Conservation (phyloP, 2,113 vertebrate species). For the Eidolon helvum region DNA sequence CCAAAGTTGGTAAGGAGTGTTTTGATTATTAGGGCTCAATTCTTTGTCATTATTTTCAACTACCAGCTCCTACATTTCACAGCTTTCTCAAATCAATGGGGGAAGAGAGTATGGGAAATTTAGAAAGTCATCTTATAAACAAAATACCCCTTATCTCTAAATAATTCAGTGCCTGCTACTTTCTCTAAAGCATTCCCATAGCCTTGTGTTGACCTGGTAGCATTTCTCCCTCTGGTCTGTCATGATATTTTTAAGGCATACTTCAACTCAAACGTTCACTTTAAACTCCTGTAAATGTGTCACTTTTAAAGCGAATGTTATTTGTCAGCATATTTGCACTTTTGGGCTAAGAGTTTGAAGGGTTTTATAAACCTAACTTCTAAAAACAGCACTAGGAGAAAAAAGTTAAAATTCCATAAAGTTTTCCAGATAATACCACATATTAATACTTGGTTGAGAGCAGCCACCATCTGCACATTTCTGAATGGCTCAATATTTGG, state of each 20-base stretch:
- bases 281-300: not conserved
- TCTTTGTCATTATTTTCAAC: not conserved
- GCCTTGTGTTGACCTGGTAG: not conserved
- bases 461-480: not conserved
- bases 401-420: not conserved
- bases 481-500: not conserved
- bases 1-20: not conserved
- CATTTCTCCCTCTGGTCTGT: not conserved
- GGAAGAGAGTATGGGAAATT: not conserved
- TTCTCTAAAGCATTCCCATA: not conserved
- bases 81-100: not conserved
- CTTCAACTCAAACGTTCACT: constrained; percentile 20
- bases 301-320: constrained; percentile 14
- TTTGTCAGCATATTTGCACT: not conserved
- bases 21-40: not conserved
- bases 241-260: constrained; percentile 8
- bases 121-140: not conserved
- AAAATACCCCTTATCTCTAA: not conserved
- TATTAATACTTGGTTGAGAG: not conserved
- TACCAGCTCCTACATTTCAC: not conserved
- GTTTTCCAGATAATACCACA: not conserved
- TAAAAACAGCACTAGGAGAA: not conserved
- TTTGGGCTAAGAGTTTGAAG: not conserved
- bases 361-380: constrained; percentile 12
- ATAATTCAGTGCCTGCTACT: not conserved